Percentiles rank a stretch among this genome's conserved stretches.
Evolutionary conservation across 2,113 vertebrate genomes (phyloP).

Genomic region (Ptyas mucosa): DNA sequence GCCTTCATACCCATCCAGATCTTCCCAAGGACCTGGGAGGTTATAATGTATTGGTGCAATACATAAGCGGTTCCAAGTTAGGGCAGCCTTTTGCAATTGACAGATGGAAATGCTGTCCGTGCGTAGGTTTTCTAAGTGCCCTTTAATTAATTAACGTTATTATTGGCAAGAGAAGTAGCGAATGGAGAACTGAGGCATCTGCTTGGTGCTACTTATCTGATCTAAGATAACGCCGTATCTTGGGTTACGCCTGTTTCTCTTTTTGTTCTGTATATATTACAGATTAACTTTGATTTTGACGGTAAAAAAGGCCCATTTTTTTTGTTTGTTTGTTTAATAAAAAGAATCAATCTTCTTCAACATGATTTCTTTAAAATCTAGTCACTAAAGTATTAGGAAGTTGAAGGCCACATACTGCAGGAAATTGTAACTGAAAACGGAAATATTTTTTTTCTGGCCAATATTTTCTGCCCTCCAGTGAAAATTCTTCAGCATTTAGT

Average conservation of each 20-base stretch:
- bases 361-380: slow-evolving; percentile 2
- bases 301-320: not conserved
- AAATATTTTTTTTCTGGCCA: not conserved
- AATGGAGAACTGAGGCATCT: not conserved
- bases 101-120: not conserved
- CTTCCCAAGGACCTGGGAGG: not conserved
- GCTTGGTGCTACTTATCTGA: not conserved
- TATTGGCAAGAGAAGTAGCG: not conserved
- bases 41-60: not conserved
- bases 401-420: slow-evolving; percentile 58
- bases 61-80: not conserved
- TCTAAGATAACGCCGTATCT: not conserved
- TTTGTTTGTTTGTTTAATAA: not conserved
- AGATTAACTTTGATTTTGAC: not conserved
- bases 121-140: not conserved
- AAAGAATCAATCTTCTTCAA: slow-evolving; percentile 20
- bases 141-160: not conserved
- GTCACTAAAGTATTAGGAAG: slow-evolving; percentile 47
- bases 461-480: slow-evolving; percentile 34
- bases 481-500: slow-evolving; percentile 6
- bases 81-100: not conserved
- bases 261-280: not conserved
- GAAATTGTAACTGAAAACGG: slow-evolving; percentile 62
- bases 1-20: not conserved
- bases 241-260: not conserved